These are phyloP conservation scores for Pituophis catenifer DNA, from an alignment of 2,113 vertebrate genomes.

Conservation along the genomic window DNA sequence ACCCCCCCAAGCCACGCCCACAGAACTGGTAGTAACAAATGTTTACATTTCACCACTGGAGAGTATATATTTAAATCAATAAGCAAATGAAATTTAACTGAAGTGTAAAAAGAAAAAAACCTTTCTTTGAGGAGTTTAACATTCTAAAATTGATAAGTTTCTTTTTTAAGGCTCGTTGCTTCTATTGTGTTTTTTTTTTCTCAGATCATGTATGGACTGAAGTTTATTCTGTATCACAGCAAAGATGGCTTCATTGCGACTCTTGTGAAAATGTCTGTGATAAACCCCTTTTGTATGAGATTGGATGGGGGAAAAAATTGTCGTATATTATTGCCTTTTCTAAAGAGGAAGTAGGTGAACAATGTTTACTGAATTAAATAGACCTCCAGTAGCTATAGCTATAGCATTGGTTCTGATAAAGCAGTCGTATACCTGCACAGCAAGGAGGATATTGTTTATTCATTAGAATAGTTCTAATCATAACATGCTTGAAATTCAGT, in stretches of 20 bases:
- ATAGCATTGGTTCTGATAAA: background rate
- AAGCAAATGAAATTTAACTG: background rate
- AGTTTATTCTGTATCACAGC: constrained; percentile 85
- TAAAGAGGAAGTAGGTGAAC: constrained; percentile 86
- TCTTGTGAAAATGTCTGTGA: constrained; percentile 90
- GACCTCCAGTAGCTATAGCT: background rate
- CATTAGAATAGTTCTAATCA: background rate
- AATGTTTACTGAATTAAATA: background rate
- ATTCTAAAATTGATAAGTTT: background rate
- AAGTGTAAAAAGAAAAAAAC: background rate
- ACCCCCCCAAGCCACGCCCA: too few relatives aligned
- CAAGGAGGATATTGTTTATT: background rate
- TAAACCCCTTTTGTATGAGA: constrained; percentile 93
- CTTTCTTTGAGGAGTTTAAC: background rate
- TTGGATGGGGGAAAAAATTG: constrained; percentile 94
- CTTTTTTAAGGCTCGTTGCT: background rate
- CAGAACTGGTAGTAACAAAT: too few relatives aligned
- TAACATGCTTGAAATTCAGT: background rate
- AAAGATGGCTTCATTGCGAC: constrained; percentile 95
- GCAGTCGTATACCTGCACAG: background rate
- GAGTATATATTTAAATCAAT: background rate
- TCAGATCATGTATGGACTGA: constrained; percentile 98
- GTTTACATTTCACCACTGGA: background rate
- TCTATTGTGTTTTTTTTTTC: constrained; percentile 16
- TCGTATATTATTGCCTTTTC: constrained; percentile 93